Base-by-base conservation (phyloP, 2,888 invertebrate genomes). In the Drosophila borealis region DNA sequence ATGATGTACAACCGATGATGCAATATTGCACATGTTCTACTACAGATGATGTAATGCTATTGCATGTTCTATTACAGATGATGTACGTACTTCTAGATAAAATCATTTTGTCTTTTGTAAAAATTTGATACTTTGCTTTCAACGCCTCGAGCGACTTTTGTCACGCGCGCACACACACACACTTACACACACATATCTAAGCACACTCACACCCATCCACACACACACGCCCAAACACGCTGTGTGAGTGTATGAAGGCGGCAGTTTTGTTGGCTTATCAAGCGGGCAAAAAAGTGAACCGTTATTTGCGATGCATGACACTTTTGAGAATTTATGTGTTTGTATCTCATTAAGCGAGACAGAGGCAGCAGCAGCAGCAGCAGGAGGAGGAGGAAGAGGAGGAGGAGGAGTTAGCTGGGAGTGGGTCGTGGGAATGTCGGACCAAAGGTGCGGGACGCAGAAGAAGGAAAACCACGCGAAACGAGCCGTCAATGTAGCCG, bases 261-360 rank as follows among this genome's bases (percentile, higher is more conserved):
- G 51, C 60, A 67, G 57, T 61, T 62, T 60, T 75, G 71, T 76
- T 76, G 81, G 91, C 90, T 91, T 91, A 91, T 90, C 91, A 90
- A 90, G 64, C 59, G 42, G 59, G 42, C 59, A 61, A 80, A 70
- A 74, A 67, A 79, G 74, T 72, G 66, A 74, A 82, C 70, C 85
- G 89, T 85, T 88, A 87, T 88, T 85, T 90, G 82, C 87, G 88
- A 88, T 83, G 87, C 87, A 85, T 91, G 91, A 91, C 91, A 91
- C 90, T 90, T 91, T 90, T 88, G 78, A 88, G 79, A 91, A 91
- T 91, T 91, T 91, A 91, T 91, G 91, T 91, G 90, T 90, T 91
- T 91, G 89, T 91, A 89, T 91, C 91, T 91, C 91, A 91, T 91
- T 91, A 91, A 82, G 87, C 81, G 82, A 79, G 68, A 65, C 70